Base-by-base conservation (phyloP, 2,888 invertebrate genomes). In the Pecten maximus region DNA sequence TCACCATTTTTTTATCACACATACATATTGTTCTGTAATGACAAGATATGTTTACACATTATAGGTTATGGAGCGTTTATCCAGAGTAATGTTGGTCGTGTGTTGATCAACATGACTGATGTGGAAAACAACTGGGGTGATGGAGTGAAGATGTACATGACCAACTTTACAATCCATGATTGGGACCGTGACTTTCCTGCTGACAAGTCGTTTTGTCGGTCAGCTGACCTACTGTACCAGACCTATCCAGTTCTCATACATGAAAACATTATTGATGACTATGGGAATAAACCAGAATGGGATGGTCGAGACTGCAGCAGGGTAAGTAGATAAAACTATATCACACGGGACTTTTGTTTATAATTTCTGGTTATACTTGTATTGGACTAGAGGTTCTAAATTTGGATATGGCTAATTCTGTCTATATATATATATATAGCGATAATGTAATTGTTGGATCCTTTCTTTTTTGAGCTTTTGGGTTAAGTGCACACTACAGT, bases 21-120 rank as follows among this genome's bases (percentile, higher is more conserved):
- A n/a, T n/a, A n/a, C n/a, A n/a, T n/a, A n/a, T n/a, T n/a, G n/a
- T n/a, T n/a, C n/a, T n/a, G n/a, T n/a, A n/a, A n/a, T n/a, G n/a
- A n/a, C n/a, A n/a, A n/a, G n/a, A n/a, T n/a, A n/a, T n/a, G n/a
- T n/a, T 48, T 48, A 48, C 23, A 16, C 87, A 48, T 91, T 93
- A 16, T 93, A 96, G 97, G 97, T 91, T 95, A 97, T 93, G 97
- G 97, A 40, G 92, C 96, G 3, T 95, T 95, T 88, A 95, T 96
- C 35, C 94, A 96, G 91, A 95, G 96, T 10, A 93, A 95, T 19
- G 94, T 96, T n/a, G 97, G 97, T 40, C 93, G 94, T 19, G 95
- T 96, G 0, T 91, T 95, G 23, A 94, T 97, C 88, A 96, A 95
- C 90, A 95, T 94, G 91, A 96, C 96, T 3, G 93, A 94, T 39